phyloP scores from a whole-genome alignment of 2,888 invertebrate species.

The Epirrita christyi region DNA sequence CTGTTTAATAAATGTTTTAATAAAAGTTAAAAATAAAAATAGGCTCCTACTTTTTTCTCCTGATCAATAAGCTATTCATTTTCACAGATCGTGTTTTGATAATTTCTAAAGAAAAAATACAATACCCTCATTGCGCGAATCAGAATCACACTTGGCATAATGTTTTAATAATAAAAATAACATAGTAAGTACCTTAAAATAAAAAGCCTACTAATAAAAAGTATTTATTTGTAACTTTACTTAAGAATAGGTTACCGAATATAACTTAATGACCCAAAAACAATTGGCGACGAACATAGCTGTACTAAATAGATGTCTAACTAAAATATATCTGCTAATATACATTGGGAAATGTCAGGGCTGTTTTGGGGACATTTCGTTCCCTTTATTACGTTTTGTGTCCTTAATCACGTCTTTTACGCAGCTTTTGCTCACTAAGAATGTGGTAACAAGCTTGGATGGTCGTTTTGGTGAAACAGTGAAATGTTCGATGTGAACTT shows the following conservation, averaged over 20 bases:
- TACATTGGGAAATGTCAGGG: conserved; percentile 12
- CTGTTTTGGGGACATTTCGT: conserved; percentile 26
- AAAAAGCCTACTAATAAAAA: too few species aligned
- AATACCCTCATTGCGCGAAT: too few species aligned
- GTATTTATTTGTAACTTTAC: too few species aligned
- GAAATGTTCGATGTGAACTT: conserved; percentile 4
- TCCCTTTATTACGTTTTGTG: conserved; percentile 35
- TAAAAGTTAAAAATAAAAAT: too few species aligned
- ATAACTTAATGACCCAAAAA: background rate
- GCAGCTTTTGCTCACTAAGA: conserved; percentile 27
- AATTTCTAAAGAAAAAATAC: too few species aligned
- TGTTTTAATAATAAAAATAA: too few species aligned
- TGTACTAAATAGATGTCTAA: conserved; percentile 10
- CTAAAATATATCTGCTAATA: conserved; percentile 12
- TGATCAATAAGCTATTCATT: too few species aligned
- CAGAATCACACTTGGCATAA: too few species aligned
- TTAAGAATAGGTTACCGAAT: background rate
- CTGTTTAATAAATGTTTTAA: too few species aligned
- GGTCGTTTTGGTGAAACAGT: conserved; percentile 27
- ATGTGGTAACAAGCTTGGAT: conserved; percentile 28
- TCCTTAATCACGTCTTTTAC: conserved; percentile 35
- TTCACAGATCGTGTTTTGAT: too few species aligned
- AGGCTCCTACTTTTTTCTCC: too few species aligned
- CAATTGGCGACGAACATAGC: conserved; percentile 8
- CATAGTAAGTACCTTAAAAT: too few species aligned